These are phyloP conservation scores for Acronicta leporina DNA, from an alignment of 2,888 invertebrate genomes.

Conservation along the genomic window DNA sequence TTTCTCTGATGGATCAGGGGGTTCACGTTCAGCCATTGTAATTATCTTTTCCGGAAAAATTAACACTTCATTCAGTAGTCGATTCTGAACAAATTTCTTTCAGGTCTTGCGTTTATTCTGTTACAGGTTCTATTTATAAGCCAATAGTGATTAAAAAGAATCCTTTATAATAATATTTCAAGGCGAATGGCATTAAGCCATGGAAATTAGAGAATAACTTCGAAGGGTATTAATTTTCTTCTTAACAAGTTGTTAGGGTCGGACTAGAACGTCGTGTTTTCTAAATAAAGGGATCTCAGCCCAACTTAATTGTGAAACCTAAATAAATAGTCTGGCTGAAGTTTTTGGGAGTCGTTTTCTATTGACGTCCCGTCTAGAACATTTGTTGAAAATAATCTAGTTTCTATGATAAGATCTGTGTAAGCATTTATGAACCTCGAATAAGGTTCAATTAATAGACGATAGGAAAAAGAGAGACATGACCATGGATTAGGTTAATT, in stretches of 20 bases:
- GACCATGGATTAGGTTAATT: too few relatives aligned
- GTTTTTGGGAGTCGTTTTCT: slow-evolving; percentile 4
- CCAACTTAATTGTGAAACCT: slow-evolving; percentile 35
- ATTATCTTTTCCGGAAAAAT: too few relatives aligned
- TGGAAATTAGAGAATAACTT: slow-evolving; percentile 36
- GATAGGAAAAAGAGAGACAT: too few relatives aligned
- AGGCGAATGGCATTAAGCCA: slow-evolving; percentile 23
- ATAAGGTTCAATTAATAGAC: background rate
- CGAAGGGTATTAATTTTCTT: slow-evolving; percentile 34
- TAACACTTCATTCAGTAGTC: too few relatives aligned
- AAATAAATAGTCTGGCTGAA: slow-evolving; percentile 22
- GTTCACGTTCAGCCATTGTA: too few relatives aligned
- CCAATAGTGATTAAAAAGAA: slow-evolving; percentile 9
- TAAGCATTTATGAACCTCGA: background rate
- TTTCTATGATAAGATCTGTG: too few relatives aligned
- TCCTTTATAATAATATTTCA: slow-evolving; percentile 24
- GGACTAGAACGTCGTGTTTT: slow-evolving; percentile 24
- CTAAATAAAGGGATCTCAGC: slow-evolving; percentile 28
- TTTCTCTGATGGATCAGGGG: too few relatives aligned
- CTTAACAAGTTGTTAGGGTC: slow-evolving; percentile 26
- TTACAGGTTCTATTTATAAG: background rate
- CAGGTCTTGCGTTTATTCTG: too few relatives aligned
- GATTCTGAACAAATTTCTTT: too few relatives aligned
- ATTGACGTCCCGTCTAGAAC: background rate
- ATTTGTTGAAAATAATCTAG: background rate